Evolutionary conservation across 2,113 vertebrate species (phyloP).

Genomic region (Epinephelus fuscoguttatus): DNA sequence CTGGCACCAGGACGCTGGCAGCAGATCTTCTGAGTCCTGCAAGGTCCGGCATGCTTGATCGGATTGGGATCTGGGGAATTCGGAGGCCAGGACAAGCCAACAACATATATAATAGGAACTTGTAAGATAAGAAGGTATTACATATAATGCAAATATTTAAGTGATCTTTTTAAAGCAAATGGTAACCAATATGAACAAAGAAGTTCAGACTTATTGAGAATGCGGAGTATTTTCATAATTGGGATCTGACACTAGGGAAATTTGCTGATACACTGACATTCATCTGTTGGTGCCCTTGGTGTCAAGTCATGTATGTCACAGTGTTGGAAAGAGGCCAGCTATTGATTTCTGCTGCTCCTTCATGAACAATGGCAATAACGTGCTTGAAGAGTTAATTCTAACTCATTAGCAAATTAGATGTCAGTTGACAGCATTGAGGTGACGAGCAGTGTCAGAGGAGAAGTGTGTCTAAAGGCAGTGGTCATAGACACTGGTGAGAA

Average conservation of each 20-base stretch:
- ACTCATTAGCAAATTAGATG: constrained; percentile 12
- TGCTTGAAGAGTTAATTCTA: constrained; percentile 27
- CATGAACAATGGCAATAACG: background rate
- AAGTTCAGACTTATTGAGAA: background rate
- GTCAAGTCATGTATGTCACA: background rate
- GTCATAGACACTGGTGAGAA: background rate
- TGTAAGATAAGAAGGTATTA: too few relatives aligned
- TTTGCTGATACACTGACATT: background rate
- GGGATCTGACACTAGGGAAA: background rate
- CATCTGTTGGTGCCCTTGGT: background rate
- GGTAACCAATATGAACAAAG: background rate
- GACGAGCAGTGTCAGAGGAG: background rate
- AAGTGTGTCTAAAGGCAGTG: background rate
- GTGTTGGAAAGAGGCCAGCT: constrained; percentile 9
- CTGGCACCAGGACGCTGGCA: too few relatives aligned
- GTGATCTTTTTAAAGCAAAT: background rate
- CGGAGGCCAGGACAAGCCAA: too few relatives aligned
- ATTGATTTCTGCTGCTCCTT: constrained; percentile 26
- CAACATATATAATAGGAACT: too few relatives aligned
- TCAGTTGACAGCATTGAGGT: background rate
- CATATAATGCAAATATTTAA: too few relatives aligned
- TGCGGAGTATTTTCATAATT: background rate
- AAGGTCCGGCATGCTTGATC: too few relatives aligned
- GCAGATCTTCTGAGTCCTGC: too few relatives aligned
- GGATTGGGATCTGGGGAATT: too few relatives aligned